Evolutionary conservation across 2,113 vertebrate species (phyloP), one percentile per base, ranked within the genome.

Genomic region (sheep (Ovis aries)): DNA sequence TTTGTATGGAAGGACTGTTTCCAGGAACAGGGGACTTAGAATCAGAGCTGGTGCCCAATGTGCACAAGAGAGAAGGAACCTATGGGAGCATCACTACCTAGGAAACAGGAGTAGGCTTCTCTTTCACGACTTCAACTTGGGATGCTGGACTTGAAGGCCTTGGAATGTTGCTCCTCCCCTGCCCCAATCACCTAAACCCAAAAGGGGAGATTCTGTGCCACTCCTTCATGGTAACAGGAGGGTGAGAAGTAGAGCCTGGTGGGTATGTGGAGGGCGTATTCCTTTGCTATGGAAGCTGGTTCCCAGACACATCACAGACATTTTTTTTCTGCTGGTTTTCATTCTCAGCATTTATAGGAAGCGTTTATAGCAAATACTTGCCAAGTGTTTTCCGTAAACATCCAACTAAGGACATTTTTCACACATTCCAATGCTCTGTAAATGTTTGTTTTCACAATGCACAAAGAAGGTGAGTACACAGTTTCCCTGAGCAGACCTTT

Each of bases 381-480:
- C 87, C 95, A 96, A 98, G 64, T 95, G 87, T 97, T 97, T 98
- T 92, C 90, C 74, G 90, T 95, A 96, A 98, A 95, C 97, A 77
- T 60, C 59, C 71, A 85, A 95, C 48, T n/a, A 80, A 94, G 87
- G 96, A 84, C 52, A 60, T 96, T 80, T 97, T 96, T 48, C 80
- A 90, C 83, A 93, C 60, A 74, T 91, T 59, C 78, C 43, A 89
- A 7, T 0, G 0, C 77, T 90, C 80, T 88, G 74, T 96, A 95
- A 96, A 88, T 94, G 74, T 95, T 95, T 97, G 84, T 83, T 92
- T 96, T 92, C n/a, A 87, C 36, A 36, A 40, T 19, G 33, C 64
- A 53, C 55, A 57, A 89, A 57, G 82, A 85, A 93, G 27, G 62
- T 81, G 59, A 84, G 62, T 14, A 48, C 19, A 4, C 13, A 13